Percentiles rank a stretch among this genome's conserved stretches.
Conservation (phyloP, 2,888 invertebrate genomes). For the Melanotus villosus region DNA sequence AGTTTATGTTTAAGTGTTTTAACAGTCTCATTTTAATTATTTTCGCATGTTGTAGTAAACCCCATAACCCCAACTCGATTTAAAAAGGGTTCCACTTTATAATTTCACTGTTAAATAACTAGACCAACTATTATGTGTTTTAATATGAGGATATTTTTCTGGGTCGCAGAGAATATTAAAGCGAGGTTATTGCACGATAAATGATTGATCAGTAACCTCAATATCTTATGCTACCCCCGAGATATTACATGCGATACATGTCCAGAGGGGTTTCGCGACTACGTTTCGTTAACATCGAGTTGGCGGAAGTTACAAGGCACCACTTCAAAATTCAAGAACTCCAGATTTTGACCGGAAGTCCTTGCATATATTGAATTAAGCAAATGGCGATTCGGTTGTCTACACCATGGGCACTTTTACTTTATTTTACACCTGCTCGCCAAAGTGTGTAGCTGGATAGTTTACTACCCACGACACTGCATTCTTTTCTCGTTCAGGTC, state of each 20-base stretch:
- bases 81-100: no score
- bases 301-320: not conserved
- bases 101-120: no score
- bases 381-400: no score
- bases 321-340: not conserved
- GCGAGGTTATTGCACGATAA: slow-evolving; percentile 8
- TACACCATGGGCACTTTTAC: no score
- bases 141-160: not conserved
- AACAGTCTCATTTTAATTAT: no score
- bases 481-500: no score
- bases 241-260: slow-evolving; percentile 7
- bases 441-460: no score
- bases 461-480: no score
- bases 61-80: no score
- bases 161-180: not conserved
- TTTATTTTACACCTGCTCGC: no score
- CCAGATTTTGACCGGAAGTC: slow-evolving; percentile 4
- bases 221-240: not conserved
- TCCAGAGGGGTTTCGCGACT: not conserved
- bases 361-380: not conserved
- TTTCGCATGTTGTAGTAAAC: no score
- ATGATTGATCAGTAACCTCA: slow-evolving; percentile 11
- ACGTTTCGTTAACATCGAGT: not conserved
- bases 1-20: no score
- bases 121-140: not conserved